These are phyloP conservation scores for Bradypus variegatus DNA, from an alignment of 2,797 vertebrate genomes.

Conservation along the genomic window DNA sequence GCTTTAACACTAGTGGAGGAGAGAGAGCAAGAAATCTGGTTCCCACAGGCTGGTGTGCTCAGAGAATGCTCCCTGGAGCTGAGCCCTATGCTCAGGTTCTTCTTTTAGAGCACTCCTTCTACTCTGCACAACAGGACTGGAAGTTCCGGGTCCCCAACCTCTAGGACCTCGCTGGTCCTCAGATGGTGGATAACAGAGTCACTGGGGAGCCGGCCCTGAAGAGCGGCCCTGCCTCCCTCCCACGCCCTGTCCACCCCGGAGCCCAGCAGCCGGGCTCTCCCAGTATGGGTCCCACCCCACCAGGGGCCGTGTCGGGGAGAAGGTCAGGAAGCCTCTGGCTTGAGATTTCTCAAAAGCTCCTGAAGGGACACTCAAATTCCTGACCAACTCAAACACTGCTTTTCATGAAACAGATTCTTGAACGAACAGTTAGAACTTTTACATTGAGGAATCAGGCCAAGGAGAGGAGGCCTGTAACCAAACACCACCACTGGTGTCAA, in stretches of 20 bases:
- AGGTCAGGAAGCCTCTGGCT: neutral
- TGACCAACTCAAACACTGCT: neutral
- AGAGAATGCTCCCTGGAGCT: neutral
- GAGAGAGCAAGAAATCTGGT: neutral
- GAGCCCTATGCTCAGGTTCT: neutral
- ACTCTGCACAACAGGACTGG: neutral
- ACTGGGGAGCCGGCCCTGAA: neutral
- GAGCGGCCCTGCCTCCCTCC: neutral
- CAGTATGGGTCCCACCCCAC: too few relatives aligned
- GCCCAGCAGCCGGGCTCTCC: neutral
- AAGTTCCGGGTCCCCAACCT: neutral
- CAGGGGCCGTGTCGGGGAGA: neutral
- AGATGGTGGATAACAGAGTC: neutral
- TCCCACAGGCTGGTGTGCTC: neutral
- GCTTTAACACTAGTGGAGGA: neutral
- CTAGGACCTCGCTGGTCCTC: neutral
- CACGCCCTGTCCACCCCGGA: neutral
- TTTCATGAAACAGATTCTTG: neutral
- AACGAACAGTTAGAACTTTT: neutral
- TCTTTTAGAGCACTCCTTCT: neutral
- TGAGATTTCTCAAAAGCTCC: neutral
- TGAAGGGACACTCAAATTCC: neutral
- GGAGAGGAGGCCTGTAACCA: neutral
- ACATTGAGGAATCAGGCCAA: neutral
- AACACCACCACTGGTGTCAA: neutral